Percentiles rank a stretch among this genome's conserved stretches.
Evolutionary conservation across 2,888 invertebrate species (phyloP).

Genomic region (Drosophila buzzatii): DNA sequence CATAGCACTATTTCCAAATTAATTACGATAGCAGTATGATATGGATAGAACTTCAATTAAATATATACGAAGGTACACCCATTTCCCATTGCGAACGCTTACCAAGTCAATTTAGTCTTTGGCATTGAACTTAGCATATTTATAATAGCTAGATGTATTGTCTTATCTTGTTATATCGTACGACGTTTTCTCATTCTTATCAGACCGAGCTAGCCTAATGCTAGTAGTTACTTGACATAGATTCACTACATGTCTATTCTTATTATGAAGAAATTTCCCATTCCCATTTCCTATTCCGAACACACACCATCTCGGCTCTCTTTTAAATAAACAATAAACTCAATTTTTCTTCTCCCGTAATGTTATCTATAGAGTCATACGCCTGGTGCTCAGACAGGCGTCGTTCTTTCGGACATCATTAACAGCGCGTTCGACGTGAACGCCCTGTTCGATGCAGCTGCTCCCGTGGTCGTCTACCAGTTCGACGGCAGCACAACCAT

Average conservation of each 20-base stretch:
- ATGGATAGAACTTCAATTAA: no score
- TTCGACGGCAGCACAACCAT: slow-evolving; percentile 87
- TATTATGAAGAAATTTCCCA: no score
- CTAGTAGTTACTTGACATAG: no score
- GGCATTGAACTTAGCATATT: no score
- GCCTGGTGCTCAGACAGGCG: slow-evolving; percentile 91
- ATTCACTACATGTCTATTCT: no score
- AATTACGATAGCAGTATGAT: no score
- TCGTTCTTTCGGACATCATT: slow-evolving; percentile 88
- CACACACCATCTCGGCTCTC: neutral
- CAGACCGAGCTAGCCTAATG: no score
- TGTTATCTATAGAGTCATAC: slow-evolving; percentile 89
- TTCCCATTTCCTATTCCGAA: no score
- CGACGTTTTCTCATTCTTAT: no score
- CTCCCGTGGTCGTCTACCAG: slow-evolving; percentile 95
- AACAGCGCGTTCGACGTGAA: slow-evolving; percentile 88
- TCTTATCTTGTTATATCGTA: no score
- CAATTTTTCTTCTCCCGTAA: neutral
- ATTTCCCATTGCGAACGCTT: neutral
- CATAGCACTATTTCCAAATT: no score
- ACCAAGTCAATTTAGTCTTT: neutral
- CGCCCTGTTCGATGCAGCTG: slow-evolving; percentile 90
- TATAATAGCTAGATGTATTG: no score
- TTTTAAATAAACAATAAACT: neutral
- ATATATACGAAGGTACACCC: neutral